Evolutionary conservation across 2,113 vertebrate species (phyloP), one percentile per base, ranked within the genome.

Genomic region (Electrona antarctica): DNA sequence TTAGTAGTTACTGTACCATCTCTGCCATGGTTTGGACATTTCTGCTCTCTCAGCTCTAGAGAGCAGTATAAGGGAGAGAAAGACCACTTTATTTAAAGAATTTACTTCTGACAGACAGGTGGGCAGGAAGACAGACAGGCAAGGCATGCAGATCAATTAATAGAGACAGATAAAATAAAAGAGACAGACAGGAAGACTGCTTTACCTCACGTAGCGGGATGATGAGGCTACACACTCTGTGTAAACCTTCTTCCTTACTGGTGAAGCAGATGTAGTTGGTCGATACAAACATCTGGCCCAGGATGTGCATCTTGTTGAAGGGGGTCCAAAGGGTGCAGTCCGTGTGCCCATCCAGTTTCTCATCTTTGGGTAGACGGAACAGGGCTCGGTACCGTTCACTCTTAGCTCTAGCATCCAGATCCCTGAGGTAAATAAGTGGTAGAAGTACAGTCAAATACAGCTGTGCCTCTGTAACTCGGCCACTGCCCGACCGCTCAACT

Each of bases 191-290:
- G 5, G 33, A 41, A 41, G 33, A 21, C 14, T 11, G 21, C 73
- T 71, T 14, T 79, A 96, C 97, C 95, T 99, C 98, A 9, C 97
- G 93, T 47, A 99, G 94, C 0, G 97, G 97, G 73, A 99, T 98
- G 73, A 99, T 99, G 91, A 99, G 96, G 86, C 97, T 99, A 69
- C 98, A 99, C 60, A 95, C 71, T 1, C 95, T 96, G 80, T 41
- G 33, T 41, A 41, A 41, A 41, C 33, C 33, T 41, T 98, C 97
- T 61, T 98, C 97, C 86, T 98, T 98, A 90, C 97, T 98, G 81
- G 94, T 96, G 87, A 99, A 99, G 92, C 98, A 99, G 91, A 99
- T 98, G 85, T 99, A 99, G 90, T 99, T 99, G 21, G 96, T 98
- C 86, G 98, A 99, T 67, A 99, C 97, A 81, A 99, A 99, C 97